phyloP scores from a whole-genome alignment of 1,140 invertebrate species.

The Drosophila fuyamai region DNA sequence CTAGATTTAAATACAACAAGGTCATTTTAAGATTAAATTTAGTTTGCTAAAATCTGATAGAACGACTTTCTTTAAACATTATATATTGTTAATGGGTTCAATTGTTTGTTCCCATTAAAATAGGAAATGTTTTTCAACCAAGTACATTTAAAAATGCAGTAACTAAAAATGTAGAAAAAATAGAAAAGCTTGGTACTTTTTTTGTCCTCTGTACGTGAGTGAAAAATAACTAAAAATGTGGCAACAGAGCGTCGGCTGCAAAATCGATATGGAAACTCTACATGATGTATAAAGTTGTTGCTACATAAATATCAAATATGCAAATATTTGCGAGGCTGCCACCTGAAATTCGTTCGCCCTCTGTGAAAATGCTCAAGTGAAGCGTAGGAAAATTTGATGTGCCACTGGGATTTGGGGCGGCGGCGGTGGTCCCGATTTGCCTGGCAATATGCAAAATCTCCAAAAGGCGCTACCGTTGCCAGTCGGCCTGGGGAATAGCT shows the following conservation, averaged over 20 bases:
- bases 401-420: conserved; percentile 8
- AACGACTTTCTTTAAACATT: no score
- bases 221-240: conserved; percentile 63
- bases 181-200: neutral
- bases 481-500: conserved; percentile 54
- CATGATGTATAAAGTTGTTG: conserved; percentile 73
- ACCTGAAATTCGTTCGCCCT: conserved; percentile 59
- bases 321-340: conserved; percentile 76
- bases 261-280: conserved; percentile 76
- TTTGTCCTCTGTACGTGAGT: conserved; percentile 8
- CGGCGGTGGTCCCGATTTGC: conserved; percentile 48
- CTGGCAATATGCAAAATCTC: conserved; percentile 60
- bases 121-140: no score
- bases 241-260: conserved; percentile 38
- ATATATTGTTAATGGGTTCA: no score
- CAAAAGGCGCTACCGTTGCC: conserved; percentile 32
- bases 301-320: conserved; percentile 82
- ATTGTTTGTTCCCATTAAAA: no score
- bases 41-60: no score
- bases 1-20: no score
- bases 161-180: neutral
- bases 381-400: conserved; percentile 57
- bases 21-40: no score
- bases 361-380: conserved; percentile 62
- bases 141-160: no score